A percentile compares a stretch with the other conserved stretches of the same genome.
phyloP scores from a whole-genome alignment of 2,888 invertebrate species.

The Itoplectis maculator region DNA sequence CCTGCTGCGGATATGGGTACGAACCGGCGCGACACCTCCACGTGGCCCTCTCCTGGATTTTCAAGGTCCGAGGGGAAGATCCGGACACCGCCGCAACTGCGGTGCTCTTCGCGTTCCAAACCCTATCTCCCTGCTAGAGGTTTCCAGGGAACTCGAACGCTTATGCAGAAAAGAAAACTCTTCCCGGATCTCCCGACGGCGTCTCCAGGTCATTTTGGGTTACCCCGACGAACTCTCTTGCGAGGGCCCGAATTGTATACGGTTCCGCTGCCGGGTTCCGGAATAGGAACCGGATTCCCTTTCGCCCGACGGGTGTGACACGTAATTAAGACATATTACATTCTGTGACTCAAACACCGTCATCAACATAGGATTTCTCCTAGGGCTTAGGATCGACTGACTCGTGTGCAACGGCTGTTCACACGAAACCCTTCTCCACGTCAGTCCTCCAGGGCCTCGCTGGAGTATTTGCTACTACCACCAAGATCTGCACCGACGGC shows the following conservation, averaged over 20 bases:
- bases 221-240: conserved; percentile 85
- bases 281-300: conserved; percentile 87
- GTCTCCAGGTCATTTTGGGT: conserved; percentile 86
- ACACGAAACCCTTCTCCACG: conserved; percentile 88
- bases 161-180: conserved; percentile 86
- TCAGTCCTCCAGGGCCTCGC: conserved; percentile 87
- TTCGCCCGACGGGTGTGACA: conserved; percentile 85
- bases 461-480: conserved; percentile 87
- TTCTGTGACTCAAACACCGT: conserved; percentile 77
- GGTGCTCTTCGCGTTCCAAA: too few relatives aligned
- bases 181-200: conserved; percentile 86
- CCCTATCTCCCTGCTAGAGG: too few relatives aligned
- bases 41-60: too few relatives aligned
- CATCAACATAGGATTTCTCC: conserved; percentile 85
- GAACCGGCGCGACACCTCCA: conserved; percentile 85
- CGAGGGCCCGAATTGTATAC: conserved; percentile 85
- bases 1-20: conserved; percentile 92
- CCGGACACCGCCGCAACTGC: too few relatives aligned
- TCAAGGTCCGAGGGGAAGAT: too few relatives aligned
- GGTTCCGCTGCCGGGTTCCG: conserved; percentile 87
- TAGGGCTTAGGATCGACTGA: conserved; percentile 87
- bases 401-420: conserved; percentile 87
- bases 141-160: conserved; percentile 82
- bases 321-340: conserved; percentile 31
- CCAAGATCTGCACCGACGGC: conserved; percentile 85